phyloP scores from a whole-genome alignment of 1,140 invertebrate genomes.

The Ceratitis capitata region DNA sequence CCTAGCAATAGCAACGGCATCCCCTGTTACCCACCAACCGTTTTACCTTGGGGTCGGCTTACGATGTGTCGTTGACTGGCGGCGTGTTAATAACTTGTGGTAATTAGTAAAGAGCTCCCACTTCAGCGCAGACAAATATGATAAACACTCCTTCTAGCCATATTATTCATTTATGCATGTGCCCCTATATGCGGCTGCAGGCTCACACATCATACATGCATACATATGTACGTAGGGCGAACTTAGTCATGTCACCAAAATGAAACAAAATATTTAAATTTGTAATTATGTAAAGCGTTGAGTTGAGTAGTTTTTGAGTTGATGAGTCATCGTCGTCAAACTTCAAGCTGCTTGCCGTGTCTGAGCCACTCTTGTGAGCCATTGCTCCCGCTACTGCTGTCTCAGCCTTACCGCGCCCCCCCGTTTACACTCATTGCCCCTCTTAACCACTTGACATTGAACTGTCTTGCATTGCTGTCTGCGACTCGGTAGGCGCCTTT shows the following conservation, averaged over 20 bases:
- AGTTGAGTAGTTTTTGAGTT: neutral
- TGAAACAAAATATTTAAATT: neutral
- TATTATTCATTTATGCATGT: neutral
- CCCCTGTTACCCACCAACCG: too few species aligned
- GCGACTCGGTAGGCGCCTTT: neutral
- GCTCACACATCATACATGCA: neutral
- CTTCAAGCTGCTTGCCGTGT: neutral
- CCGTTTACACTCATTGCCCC: neutral
- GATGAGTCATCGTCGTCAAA: neutral
- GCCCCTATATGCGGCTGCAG: neutral
- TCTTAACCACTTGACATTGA: neutral
- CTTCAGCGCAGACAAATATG: neutral
- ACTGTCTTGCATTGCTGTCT: neutral
- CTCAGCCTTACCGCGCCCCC: neutral
- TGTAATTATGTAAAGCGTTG: neutral
- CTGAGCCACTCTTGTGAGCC: neutral
- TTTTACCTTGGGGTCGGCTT: too few species aligned
- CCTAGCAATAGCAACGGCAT: neutral
- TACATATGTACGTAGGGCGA: neutral
- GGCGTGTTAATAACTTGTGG: constrained; percentile 61
- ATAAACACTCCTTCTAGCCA: neutral
- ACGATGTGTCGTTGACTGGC: too few species aligned
- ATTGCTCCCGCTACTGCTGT: neutral
- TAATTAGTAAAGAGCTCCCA: constrained; percentile 54
- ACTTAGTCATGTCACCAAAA: neutral